Evolutionary conservation across 1,140 invertebrate genomes (phyloP).

Genomic region (Melitaea cinxia): DNA sequence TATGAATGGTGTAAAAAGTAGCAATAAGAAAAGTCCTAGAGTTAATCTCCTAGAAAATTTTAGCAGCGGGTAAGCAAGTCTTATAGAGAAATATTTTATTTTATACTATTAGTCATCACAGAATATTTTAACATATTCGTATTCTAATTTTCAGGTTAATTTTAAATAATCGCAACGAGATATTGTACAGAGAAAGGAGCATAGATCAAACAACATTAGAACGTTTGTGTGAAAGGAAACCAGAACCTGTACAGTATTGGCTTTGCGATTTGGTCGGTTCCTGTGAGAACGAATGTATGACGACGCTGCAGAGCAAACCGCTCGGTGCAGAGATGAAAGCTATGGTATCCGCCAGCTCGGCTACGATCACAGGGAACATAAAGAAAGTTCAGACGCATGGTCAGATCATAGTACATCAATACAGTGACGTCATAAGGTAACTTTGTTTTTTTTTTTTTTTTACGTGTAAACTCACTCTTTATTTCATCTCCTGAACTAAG

Average conservation of each 20-base stretch:
- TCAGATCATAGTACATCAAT: constrained; percentile 79
- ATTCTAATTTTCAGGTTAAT: constrained; percentile 67
- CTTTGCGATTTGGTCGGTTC: constrained; percentile 84
- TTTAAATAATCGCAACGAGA: constrained; percentile 70
- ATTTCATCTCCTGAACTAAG: too few relatives aligned
- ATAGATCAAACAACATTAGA: constrained; percentile 76
- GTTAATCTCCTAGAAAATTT: constrained; percentile 69
- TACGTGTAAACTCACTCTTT: too few relatives aligned
- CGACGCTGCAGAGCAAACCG: constrained; percentile 90
- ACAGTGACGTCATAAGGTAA: constrained; percentile 78
- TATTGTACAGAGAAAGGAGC: constrained; percentile 71
- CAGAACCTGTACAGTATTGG: constrained; percentile 83
- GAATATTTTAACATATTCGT: too few relatives aligned
- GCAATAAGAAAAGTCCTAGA: constrained; percentile 58
- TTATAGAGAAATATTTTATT: too few relatives aligned
- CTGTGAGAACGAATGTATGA: constrained; percentile 90
- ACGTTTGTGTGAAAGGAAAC: constrained; percentile 69
- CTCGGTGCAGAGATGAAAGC: constrained; percentile 83
- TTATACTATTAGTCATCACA: too few relatives aligned
- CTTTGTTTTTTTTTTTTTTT: too few relatives aligned
- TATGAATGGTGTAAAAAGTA: constrained; percentile 53
- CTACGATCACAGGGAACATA: constrained; percentile 80
- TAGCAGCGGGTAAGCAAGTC: constrained; percentile 62
- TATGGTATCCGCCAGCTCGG: constrained; percentile 72
- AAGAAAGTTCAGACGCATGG: constrained; percentile 81